Evolutionary conservation across 2,797 vertebrate genomes (phyloP).

Genomic region (Anisognathus igniventris): DNA sequence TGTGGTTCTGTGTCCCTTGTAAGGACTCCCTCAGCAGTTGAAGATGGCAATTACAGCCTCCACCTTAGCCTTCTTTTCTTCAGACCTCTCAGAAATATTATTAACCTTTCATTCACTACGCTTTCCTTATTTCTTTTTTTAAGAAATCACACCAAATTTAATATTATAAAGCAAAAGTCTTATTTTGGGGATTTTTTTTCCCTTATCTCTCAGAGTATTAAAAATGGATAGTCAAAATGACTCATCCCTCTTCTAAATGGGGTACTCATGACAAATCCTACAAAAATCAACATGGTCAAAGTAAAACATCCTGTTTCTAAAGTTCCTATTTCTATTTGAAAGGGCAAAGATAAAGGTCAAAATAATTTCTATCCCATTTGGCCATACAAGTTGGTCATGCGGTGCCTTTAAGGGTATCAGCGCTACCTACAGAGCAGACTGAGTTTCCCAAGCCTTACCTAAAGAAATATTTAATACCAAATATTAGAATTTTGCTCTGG

Average conservation of each 20-base stretch:
- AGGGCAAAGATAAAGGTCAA: background rate
- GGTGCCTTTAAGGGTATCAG: background rate
- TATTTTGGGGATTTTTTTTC: background rate
- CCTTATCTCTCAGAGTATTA: background rate
- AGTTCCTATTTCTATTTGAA: background rate
- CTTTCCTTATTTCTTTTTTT: background rate
- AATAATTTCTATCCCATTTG: background rate
- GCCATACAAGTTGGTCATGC: background rate
- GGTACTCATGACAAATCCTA: background rate
- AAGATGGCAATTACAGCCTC: background rate
- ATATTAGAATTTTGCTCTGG: background rate
- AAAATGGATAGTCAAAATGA: background rate
- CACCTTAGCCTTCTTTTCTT: background rate
- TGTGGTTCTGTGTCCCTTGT: background rate
- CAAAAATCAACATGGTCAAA: background rate
- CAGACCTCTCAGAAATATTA: background rate
- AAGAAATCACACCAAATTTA: background rate
- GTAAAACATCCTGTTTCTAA: background rate
- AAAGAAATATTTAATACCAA: background rate
- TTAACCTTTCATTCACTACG: background rate
- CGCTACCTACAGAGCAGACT: background rate
- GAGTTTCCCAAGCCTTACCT: background rate
- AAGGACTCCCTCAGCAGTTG: rapidly evolving
- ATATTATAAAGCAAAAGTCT: background rate
- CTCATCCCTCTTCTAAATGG: background rate